Evolutionary conservation across 2,113 vertebrate genomes (phyloP).

Genomic region (Elephas maximus): DNA sequence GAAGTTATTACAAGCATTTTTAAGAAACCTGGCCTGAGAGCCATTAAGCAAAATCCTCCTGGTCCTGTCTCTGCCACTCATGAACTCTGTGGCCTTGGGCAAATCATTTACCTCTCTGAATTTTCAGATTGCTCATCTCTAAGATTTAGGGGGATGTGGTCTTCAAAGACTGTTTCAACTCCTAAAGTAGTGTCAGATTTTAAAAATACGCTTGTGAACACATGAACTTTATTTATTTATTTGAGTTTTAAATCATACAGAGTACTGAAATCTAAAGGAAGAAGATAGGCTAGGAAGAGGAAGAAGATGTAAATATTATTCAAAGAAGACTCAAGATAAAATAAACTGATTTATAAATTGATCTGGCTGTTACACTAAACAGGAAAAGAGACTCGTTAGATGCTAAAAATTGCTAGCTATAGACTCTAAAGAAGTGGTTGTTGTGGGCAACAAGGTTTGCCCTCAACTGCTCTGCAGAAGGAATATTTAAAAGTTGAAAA

Average conservation of each 20-base stretch:
- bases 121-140: not conserved
- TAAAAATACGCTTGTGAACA: not conserved
- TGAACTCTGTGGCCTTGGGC: not conserved
- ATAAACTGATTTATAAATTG: slow-evolving; percentile 1
- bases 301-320: slow-evolving; percentile 31
- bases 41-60: not conserved
- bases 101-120: not conserved
- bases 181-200: slow-evolving; percentile 9
- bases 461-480: not conserved
- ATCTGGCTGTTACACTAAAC: slow-evolving; percentile 14
- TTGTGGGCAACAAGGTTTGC: slow-evolving; percentile 2
- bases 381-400: not conserved
- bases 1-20: not conserved
- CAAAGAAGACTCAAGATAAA: slow-evolving; percentile 28
- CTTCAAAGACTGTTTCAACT: not conserved
- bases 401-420: not conserved
- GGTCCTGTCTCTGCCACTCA: not conserved
- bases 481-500: slow-evolving; percentile 45
- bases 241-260: not conserved
- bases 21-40: slow-evolving; percentile 24
- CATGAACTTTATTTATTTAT: not conserved
- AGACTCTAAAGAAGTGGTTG: not conserved
- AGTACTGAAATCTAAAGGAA: slow-evolving; percentile 42
- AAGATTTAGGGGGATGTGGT: not conserved
- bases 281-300: not conserved